Base-by-base conservation (phyloP, 1,140 invertebrate genomes). In the Oedothorax gibbosus region DNA sequence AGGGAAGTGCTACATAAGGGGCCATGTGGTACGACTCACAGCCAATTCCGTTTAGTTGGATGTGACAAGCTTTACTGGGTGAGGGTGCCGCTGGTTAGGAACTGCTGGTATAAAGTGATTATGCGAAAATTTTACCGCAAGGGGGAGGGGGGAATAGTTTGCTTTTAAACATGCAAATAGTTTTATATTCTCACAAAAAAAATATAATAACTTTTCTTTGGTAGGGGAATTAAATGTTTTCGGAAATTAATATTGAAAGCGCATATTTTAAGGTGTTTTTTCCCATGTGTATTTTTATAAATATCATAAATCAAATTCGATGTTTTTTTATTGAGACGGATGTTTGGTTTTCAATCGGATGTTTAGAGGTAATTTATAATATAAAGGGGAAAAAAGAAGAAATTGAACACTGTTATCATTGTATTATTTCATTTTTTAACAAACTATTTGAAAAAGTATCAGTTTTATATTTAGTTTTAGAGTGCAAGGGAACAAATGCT, bases 11-110 rank as follows among this genome's bases (percentile, higher is more conserved):
- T 35, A 35, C 35, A 35, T 35, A 35, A 35, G 51, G 20, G 15
- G 78, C 78, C 78, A 81, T 81, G 78, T 81, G 78, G 50, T 15
- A 8, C 54, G 21, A 14, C 20, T 81, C 78, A 57, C 15, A 15
- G 35, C 78, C 78, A 81, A 81, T 81, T 81, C 66, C n/a, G 66
- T 54, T 71, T 81, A 81, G 78, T 81, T 81, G 54, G 18, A 81
- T 57, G 66, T 81, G 78, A 81, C 78, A 81, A 71, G 78, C 62
- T 81, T 81, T 56, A 49, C 15, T 14, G 20, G 77, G 51, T 51
- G 21, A 60, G 62, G 56, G 54, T n/a, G 14, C 35, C 3, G 35
- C 11, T 15, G 11, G 20, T 50, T 35, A 64, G 50, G 57, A 35
- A 53, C n/a, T 71, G 50, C 49, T 50, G 49, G 35, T 35, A 35